A percentile compares a stretch with the other conserved stretches of the same genome.
Conservation (phyloP, 2,113 vertebrate genomes). For the Otis tarda region DNA sequence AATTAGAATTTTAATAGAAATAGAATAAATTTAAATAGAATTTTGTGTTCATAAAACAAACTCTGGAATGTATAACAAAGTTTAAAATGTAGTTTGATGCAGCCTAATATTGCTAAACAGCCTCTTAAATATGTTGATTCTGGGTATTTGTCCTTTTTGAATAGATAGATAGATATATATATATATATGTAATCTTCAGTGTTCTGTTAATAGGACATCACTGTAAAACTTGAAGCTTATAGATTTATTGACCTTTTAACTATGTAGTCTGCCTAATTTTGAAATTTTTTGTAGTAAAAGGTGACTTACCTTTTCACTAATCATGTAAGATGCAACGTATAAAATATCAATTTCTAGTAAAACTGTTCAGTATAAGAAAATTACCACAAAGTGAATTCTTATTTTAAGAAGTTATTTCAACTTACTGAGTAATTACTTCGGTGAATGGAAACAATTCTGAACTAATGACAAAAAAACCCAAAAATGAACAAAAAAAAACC, state of each 20-base stretch:
- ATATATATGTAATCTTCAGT: not conserved
- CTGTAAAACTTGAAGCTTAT: not conserved
- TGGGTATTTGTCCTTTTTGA: not conserved
- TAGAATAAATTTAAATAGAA: too few relatives aligned
- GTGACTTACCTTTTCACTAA: not conserved
- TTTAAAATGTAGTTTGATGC: not conserved
- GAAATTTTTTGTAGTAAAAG: not conserved
- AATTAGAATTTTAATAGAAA: not conserved
- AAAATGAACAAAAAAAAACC: too few relatives aligned
- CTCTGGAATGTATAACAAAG: not conserved
- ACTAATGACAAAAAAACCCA: not conserved
- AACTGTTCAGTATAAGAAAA: not conserved
- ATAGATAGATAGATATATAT: not conserved
- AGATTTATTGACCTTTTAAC: not conserved
- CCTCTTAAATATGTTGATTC: not conserved
- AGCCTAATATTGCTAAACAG: not conserved
- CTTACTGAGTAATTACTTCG: not conserved
- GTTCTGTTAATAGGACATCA: not conserved
- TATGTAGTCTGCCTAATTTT: not conserved
- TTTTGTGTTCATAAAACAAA: not conserved
- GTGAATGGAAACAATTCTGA: not conserved
- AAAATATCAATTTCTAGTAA: not conserved
- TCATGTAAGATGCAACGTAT: not conserved
- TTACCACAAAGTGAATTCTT: not conserved
- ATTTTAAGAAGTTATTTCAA: not conserved